These are phyloP conservation scores for Chaetogeoica ovagalla DNA, from an alignment of 2,888 invertebrate genomes.

Conservation along the genomic window DNA sequence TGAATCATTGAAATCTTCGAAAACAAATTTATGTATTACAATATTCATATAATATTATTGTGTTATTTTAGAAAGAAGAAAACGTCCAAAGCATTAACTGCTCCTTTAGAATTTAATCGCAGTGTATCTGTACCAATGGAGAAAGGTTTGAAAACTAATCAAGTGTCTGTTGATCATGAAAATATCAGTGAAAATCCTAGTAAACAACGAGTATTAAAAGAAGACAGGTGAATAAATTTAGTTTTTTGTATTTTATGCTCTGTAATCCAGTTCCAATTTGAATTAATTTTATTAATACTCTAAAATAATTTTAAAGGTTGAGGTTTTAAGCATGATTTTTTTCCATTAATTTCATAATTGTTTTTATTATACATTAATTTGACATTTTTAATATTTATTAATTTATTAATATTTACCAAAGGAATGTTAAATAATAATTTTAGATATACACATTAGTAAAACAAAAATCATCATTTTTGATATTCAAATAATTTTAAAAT, in stretches of 20 bases:
- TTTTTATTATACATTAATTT: conserved; percentile 9
- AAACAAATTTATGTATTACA: not conserved
- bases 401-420: not conserved
- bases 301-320: conserved; percentile 43
- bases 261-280: conserved; percentile 23
- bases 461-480: not conserved
- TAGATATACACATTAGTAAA: not conserved
- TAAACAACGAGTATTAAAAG: conserved; percentile 47
- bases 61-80: conserved; percentile 69
- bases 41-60: not conserved
- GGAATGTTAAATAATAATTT: not conserved
- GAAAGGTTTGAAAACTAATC: conserved; percentile 62
- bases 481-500: not conserved
- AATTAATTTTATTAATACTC: conserved; percentile 36
- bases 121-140: conserved; percentile 88
- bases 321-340: conserved; percentile 50
- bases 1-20: not conserved
- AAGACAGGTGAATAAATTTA: conserved; percentile 58
- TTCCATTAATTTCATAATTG: conserved; percentile 15
- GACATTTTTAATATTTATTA: conserved; percentile 7
- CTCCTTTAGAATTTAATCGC: conserved; percentile 77
- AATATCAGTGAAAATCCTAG: conserved; percentile 35
- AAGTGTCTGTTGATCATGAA: conserved; percentile 48
- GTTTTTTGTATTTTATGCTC: conserved; percentile 10
- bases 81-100: conserved; percentile 65